A percentile compares a stretch with the other conserved stretches of the same genome.
Conservation (phyloP, 2,797 vertebrate genomes). For the Ctenopoma multispine region DNA sequence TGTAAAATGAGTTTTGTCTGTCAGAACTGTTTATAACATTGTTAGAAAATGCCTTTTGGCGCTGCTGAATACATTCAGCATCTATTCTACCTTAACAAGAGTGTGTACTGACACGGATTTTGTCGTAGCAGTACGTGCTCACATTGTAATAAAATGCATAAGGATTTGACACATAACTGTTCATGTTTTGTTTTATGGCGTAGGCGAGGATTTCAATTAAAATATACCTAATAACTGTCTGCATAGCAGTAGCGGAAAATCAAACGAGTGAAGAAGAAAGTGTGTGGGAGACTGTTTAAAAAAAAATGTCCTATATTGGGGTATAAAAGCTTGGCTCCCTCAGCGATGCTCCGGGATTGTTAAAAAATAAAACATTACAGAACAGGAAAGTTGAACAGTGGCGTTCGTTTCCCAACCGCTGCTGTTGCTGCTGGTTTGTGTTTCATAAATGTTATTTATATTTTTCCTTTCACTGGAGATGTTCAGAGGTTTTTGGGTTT, state of each 20-base stretch:
- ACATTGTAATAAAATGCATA: constrained; percentile 29
- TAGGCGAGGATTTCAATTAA: constrained; percentile 45
- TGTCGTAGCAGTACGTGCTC: constrained; percentile 14
- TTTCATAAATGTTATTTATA: background rate
- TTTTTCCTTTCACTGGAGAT: background rate
- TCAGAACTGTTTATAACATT: constrained; percentile 37
- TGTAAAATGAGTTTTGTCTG: constrained; percentile 38
- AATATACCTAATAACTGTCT: constrained; percentile 15
- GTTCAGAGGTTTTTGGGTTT: background rate
- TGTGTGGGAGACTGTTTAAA: constrained; percentile 40
- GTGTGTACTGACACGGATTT: constrained; percentile 20
- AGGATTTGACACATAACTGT: constrained; percentile 17
- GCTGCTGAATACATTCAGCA: constrained; percentile 41
- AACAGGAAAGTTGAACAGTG: constrained; percentile 15
- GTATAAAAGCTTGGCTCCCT: constrained; percentile 16
- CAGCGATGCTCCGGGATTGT: constrained; percentile 17
- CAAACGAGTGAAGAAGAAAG: constrained; percentile 23
- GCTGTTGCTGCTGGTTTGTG: background rate
- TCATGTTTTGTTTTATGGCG: constrained; percentile 16
- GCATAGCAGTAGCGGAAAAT: constrained; percentile 14
- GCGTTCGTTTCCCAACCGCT: constrained; percentile 11
- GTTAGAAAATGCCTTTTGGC: constrained; percentile 47
- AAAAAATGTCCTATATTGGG: constrained; percentile 13
- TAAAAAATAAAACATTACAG: constrained; percentile 27
- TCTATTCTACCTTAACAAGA: constrained; percentile 32